Evolutionary conservation across 2,113 vertebrate genomes (phyloP), one percentile per base, ranked within the genome.

Genomic region (Psettodes erumei): DNA sequence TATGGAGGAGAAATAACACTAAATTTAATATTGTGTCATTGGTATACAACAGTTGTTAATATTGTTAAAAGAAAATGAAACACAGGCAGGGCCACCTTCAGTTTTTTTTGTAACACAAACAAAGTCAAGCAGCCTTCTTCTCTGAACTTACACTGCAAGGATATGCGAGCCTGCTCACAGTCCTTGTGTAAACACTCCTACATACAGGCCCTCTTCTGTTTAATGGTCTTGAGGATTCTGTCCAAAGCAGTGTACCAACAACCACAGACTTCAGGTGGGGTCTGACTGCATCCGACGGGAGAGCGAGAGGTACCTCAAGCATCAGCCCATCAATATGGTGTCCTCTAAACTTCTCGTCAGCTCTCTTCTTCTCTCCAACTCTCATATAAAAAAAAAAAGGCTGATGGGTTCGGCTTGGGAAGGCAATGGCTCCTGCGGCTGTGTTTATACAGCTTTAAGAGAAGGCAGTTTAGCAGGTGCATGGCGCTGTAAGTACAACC

Each of bases 381-480:
- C 80, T 77, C 64, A 66, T 23, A n/a, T 60, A 47, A 50, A 78
- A 72, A 63, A 62, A 54, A 82, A 85, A 79, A 85, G 71, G 82
- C 77, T 88, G 89, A 91, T 87, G 84, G 86, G 79, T 83, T 88
- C 87, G 63, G 88, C 80, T 82, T 63, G 72, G 79, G 75, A 79
- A 87, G 74, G 81, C 81, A 83, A 75, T 72, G 77, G 75, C 85
- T 92, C 90, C 90, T 71, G 81, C 84, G 84, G 78, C 85, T 91
- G 84, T 93, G 92, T 94, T 93, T 94, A 93, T 90, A 91, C 92
- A 94, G 93, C 92, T 94, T 94, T 91, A 89, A 90, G 90, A 93
- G 92, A 91, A 87, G 92, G 90, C 90, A 89, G 89, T 94, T 94
- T 93, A 94, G 92, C 93, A 94, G 93, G 94, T 95, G 93, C 91